Evolutionary conservation across 2,113 vertebrate genomes (phyloP).

Genomic region (Piprites chloris): DNA sequence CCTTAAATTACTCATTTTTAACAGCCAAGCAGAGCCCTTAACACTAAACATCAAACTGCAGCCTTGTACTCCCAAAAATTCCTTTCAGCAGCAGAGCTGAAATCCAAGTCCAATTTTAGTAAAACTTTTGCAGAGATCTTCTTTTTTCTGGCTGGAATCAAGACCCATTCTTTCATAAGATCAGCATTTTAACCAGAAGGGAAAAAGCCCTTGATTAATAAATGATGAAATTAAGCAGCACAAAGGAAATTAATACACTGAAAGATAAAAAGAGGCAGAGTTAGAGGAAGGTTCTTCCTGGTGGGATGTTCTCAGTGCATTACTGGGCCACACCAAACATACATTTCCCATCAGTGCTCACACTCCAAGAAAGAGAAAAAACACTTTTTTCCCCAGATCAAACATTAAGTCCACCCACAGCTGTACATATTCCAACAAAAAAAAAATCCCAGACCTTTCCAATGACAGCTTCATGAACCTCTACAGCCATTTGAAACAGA

Average conservation of each 20-base stretch:
- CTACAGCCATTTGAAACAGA: background rate
- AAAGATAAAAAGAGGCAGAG: background rate
- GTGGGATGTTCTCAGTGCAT: background rate
- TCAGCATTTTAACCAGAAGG: background rate
- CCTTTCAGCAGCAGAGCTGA: background rate
- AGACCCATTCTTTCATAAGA: background rate
- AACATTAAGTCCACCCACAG: background rate
- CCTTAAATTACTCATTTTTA: background rate
- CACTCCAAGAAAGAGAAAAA: background rate
- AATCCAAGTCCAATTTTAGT: background rate
- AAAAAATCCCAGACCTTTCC: background rate
- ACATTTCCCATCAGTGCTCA: background rate
- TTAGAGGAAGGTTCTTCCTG: background rate
- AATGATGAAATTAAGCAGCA: background rate
- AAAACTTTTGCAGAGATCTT: background rate
- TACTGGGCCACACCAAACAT: background rate
- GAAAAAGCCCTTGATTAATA: background rate
- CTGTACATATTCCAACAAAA: background rate
- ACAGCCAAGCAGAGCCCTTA: background rate
- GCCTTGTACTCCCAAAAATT: background rate
- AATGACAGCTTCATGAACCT: background rate
- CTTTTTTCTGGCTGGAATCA: background rate
- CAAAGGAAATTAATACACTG: background rate
- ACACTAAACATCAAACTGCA: background rate
- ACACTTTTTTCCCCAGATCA: background rate